Percentiles rank a stretch among this genome's conserved stretches.
phyloP scores from a whole-genome alignment of 2,113 vertebrate species.

The Anhinga anhinga region DNA sequence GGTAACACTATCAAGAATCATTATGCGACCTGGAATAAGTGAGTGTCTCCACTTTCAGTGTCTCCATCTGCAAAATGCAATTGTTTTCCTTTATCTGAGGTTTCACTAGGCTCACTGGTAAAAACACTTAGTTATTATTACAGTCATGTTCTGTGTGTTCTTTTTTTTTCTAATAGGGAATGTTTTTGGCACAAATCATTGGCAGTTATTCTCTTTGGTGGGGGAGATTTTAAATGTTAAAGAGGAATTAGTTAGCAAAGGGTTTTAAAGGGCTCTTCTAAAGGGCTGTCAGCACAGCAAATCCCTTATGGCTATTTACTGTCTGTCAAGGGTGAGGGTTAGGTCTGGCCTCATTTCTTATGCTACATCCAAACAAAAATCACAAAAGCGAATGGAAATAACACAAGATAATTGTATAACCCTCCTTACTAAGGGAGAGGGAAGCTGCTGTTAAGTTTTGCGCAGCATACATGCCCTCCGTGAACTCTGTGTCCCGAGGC shows the following conservation, averaged over 20 bases:
- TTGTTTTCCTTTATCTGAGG: background rate
- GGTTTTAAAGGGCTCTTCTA: background rate
- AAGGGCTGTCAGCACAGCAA: background rate
- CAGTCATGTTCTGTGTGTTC: background rate
- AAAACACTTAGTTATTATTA: background rate
- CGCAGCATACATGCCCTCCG: background rate
- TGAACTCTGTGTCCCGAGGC: background rate
- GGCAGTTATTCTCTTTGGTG: conserved; percentile 2
- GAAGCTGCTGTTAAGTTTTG: background rate
- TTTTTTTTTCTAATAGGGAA: background rate
- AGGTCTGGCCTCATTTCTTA: conserved; percentile 5
- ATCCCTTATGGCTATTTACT: conserved; percentile 3
- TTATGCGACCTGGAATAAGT: background rate
- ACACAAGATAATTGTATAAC: background rate
- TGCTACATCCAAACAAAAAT: background rate
- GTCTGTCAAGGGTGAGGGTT: background rate
- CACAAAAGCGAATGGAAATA: background rate
- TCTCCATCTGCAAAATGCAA: background rate
- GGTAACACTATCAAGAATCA: background rate
- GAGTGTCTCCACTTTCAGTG: background rate
- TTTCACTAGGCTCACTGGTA: background rate
- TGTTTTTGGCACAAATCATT: conserved; percentile 7
- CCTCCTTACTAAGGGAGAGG: background rate
- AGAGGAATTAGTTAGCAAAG: conserved; percentile 35
- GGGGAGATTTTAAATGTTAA: conserved; percentile 16